Evolutionary conservation across 2,888 invertebrate genomes (phyloP), one percentile per base, ranked within the genome.

Genomic region (Drosophila buzzatii): DNA sequence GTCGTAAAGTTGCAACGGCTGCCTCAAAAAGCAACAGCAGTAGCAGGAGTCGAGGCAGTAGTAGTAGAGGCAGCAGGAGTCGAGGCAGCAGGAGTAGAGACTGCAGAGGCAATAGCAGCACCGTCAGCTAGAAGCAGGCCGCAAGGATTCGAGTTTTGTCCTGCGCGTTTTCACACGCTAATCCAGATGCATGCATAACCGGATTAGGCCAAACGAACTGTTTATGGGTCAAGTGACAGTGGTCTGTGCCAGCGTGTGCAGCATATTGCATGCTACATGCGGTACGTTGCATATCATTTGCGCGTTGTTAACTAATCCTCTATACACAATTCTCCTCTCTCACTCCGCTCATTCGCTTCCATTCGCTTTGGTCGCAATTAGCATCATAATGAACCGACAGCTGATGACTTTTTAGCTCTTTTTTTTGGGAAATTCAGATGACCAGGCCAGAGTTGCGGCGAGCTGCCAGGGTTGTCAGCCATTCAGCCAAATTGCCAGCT

Each of bases 351-450:
- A 3, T 23, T 47, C 33, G 42, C 31, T 16, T 8, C 12, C 56
- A 6, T 31, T 47, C 33, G 42, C 31, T 18, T 44, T 27, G 47
- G 44, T 68, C n/a, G 82, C 81, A 85, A 85, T 88, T 85, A 85
- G 73, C 83, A 64, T 69, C 70, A 56, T 82, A 82, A 88, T 88
- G 77, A 73, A 73, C 52, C 68, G 85, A 75, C 85, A 85, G 89
- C 83, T 85, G 90, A 85, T 70, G 49, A 70, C 70, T 41, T 73
- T 59, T 57, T 66, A 62, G 58, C 66, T 33, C 10, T 33, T 33
- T 33, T 33, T 86, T 81, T 72, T 58, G 82, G 88, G 67, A 73
- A 76, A 70, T 89, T 89, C 68, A 70, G 63, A 51, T 53, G 53
- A 53, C 18, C 60, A 49, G 20, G 59, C 27, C 60, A 45, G 31